These are phyloP conservation scores for Drosophila paramelanica DNA, from an alignment of 2,888 invertebrate genomes.

Conservation along the genomic window DNA sequence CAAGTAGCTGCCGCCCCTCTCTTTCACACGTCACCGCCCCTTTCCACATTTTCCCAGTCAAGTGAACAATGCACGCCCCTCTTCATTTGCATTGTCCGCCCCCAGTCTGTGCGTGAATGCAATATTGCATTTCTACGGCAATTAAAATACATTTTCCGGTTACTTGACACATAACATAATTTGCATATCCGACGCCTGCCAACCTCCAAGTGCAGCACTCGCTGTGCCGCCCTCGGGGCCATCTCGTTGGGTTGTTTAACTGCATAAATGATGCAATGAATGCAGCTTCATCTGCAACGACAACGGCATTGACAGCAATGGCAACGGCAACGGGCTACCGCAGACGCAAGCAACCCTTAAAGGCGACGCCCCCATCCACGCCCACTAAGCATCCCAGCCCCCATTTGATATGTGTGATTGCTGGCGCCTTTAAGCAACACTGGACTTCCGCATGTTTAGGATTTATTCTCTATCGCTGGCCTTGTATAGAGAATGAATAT, in stretches of 20 bases:
- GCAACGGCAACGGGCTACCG: conserved; percentile 38
- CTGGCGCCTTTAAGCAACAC: conserved; percentile 61
- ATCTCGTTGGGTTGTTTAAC: conserved; percentile 62
- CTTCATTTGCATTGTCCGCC: neutral
- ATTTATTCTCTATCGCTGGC: neutral
- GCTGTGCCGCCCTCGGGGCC: conserved; percentile 33
- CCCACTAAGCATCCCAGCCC: neutral
- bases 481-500: too few species aligned
- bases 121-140: conserved; percentile 80
- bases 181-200: conserved; percentile 79
- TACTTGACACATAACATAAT: conserved; percentile 84
- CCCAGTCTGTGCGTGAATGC: conserved; percentile 36
- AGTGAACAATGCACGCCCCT: conserved; percentile 28
- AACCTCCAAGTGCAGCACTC: conserved; percentile 17
- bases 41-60: neutral
- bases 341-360: conserved; percentile 66
- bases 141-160: conserved; percentile 84
- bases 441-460: conserved; percentile 24
- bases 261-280: conserved; percentile 67
- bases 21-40: neutral
- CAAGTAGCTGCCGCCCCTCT: conserved; percentile 10
- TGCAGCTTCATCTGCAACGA: conserved; percentile 41
- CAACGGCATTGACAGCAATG: conserved; percentile 16
- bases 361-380: conserved; percentile 17
- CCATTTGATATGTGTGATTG: conserved; percentile 11